Conservation (phyloP, 2,888 invertebrate species). For the Parnassius mnemosyne region DNA sequence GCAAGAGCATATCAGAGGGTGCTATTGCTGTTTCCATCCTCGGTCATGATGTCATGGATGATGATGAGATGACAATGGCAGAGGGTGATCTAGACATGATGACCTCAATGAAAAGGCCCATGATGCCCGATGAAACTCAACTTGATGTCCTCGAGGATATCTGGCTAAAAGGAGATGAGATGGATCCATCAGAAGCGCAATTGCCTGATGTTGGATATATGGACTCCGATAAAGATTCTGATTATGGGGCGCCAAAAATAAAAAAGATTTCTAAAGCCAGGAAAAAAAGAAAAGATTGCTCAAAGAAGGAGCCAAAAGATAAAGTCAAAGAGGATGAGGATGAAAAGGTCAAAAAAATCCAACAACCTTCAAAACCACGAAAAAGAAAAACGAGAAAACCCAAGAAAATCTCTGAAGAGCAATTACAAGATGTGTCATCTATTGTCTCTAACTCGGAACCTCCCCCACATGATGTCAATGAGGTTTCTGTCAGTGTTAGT, state of each 20-base stretch:
- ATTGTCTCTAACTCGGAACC: slow-evolving; percentile 65
- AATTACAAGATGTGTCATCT: slow-evolving; percentile 59
- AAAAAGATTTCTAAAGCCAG: slow-evolving; percentile 47
- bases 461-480: slow-evolving; percentile 52
- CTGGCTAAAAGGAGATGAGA: slow-evolving; percentile 90
- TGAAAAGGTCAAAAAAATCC: slow-evolving; percentile 33
- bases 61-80: slow-evolving; percentile 78
- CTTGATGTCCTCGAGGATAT: slow-evolving; percentile 88
- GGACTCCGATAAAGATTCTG: slow-evolving; percentile 72
- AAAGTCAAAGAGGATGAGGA: slow-evolving; percentile 37
- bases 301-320: slow-evolving; percentile 45
- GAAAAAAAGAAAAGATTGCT: slow-evolving; percentile 50
- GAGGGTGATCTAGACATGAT: slow-evolving; percentile 77
- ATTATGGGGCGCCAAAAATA: slow-evolving; percentile 58
- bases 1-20: slow-evolving; percentile 79
- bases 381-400: slow-evolving; percentile 47
- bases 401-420: slow-evolving; percentile 60
- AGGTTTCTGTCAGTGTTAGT: slow-evolving; percentile 28
- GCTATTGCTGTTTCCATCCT: slow-evolving; percentile 82
- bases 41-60: slow-evolving; percentile 79
- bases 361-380: slow-evolving; percentile 11
- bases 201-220: slow-evolving; percentile 73
- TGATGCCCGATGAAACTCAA: slow-evolving; percentile 84
- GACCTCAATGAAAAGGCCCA: slow-evolving; percentile 71
- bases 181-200: slow-evolving; percentile 79